These are phyloP conservation scores for Diabrotica balteata DNA, from an alignment of 2,888 invertebrate genomes.

Conservation along the genomic window DNA sequence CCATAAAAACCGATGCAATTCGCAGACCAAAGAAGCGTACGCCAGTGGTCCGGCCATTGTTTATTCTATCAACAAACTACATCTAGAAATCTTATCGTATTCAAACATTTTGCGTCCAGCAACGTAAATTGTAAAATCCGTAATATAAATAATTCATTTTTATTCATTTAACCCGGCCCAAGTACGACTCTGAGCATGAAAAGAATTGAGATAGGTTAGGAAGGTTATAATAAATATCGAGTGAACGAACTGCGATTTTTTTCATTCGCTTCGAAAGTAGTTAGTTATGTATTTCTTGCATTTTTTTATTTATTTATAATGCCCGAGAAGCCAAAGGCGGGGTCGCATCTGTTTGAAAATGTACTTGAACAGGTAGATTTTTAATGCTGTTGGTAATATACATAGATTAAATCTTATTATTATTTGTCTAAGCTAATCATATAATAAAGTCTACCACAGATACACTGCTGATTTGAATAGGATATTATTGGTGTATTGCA, in stretches of 20 bases:
- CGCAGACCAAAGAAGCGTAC: slow-evolving; percentile 9
- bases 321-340: slow-evolving; percentile 23
- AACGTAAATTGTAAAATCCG: slow-evolving; percentile 27
- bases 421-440: too few relatives aligned
- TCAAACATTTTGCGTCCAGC: slow-evolving; percentile 31
- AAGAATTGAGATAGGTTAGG: slow-evolving; percentile 57
- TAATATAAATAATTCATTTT: slow-evolving; percentile 36
- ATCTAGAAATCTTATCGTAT: slow-evolving; percentile 28
- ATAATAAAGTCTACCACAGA: too few relatives aligned
- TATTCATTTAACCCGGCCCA: slow-evolving; percentile 30
- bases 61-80: slow-evolving; percentile 27
- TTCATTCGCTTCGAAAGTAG: slow-evolving; percentile 41
- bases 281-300: slow-evolving; percentile 25
- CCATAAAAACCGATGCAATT: too few relatives aligned
- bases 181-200: slow-evolving; percentile 42
- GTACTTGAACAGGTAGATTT: too few relatives aligned
- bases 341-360: too few relatives aligned
- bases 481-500: too few relatives aligned
- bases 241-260: slow-evolving; percentile 56
- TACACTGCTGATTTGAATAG: too few relatives aligned
- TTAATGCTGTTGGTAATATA: slow-evolving; percentile 5
- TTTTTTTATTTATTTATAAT: slow-evolving; percentile 22
- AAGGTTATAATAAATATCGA: slow-evolving; percentile 59
- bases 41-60: slow-evolving; percentile 16
- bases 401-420: neutral